A percentile compares a stretch with the other conserved stretches of the same genome.
Conservation (phyloP, 1,140 invertebrate species). For the Diorhabda elongata region DNA sequence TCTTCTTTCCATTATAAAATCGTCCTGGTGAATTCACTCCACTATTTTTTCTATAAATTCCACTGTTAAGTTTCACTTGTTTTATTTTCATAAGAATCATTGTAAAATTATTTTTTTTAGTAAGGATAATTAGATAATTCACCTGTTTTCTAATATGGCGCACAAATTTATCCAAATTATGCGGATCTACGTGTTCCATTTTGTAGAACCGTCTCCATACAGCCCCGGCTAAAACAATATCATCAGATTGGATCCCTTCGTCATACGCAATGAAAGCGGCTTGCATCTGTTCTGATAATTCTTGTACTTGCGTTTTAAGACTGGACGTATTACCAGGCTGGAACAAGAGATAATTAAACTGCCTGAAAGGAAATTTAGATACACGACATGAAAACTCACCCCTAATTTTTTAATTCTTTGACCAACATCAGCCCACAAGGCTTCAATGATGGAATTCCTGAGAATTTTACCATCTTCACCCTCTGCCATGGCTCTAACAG, state of each 20-base stretch:
- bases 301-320: conserved; percentile 55
- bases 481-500: conserved; percentile 72
- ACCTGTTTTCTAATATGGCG: conserved; percentile 71
- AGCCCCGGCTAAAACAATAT: conserved; percentile 69
- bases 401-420: conserved; percentile 66
- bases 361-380: neutral
- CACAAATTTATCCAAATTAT: conserved; percentile 62
- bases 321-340: conserved; percentile 56
- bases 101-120: neutral
- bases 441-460: conserved; percentile 69
- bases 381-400: conserved; percentile 41
- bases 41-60: neutral
- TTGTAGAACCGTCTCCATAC: conserved; percentile 80
- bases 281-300: conserved; percentile 73
- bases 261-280: conserved; percentile 82
- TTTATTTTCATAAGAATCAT: too few species aligned
- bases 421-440: conserved; percentile 78
- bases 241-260: conserved; percentile 72
- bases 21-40: neutral
- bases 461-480: conserved; percentile 64
- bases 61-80: neutral
- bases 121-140: conserved; percentile 21
- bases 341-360: conserved; percentile 21
- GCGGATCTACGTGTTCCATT: conserved; percentile 56
- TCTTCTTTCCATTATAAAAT: neutral